Percentiles rank a stretch among this genome's conserved stretches.
Conservation (phyloP, 1,140 invertebrate genomes). For the Drosophila athabasca region DNA sequence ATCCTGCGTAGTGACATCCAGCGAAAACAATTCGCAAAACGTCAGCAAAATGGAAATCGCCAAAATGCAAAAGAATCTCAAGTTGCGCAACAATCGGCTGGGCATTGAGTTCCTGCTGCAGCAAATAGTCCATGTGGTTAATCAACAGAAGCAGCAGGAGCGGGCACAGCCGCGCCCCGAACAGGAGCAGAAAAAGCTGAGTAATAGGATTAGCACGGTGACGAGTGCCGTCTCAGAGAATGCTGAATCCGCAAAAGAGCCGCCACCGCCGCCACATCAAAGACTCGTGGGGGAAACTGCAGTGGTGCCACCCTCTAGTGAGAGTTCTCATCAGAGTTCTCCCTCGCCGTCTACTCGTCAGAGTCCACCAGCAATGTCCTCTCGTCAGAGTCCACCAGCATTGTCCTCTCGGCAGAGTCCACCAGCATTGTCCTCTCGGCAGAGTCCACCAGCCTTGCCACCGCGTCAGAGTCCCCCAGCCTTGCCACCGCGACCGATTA, state of each 20-base stretch:
- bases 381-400: neutral
- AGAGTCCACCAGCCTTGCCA: constrained; percentile 1
- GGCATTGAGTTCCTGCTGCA: constrained; percentile 64
- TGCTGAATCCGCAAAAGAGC: neutral
- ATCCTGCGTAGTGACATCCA: constrained; percentile 70
- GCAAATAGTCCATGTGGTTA: constrained; percentile 72
- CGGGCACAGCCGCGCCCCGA: constrained; percentile 22
- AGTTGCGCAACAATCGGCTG: constrained; percentile 48
- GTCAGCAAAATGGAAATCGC: constrained; percentile 67
- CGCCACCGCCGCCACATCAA: neutral
- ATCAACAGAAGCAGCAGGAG: constrained; percentile 54
- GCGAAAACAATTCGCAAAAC: constrained; percentile 55
- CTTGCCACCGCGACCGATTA: neutral
- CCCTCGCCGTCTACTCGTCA: too few relatives aligned
- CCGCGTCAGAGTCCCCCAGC: constrained; percentile 22
- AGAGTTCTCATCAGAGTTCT: neutral
- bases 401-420: neutral
- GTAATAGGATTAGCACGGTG: constrained; percentile 29
- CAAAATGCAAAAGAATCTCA: constrained; percentile 72
- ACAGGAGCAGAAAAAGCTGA: constrained; percentile 17
- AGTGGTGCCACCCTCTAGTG: too few relatives aligned
- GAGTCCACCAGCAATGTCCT: neutral
- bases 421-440: neutral
- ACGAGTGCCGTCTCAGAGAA: constrained; percentile 8
- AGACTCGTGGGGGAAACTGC: neutral